phyloP scores from a whole-genome alignment of 2,113 vertebrate species.

The Ceuthmochares aereus region DNA sequence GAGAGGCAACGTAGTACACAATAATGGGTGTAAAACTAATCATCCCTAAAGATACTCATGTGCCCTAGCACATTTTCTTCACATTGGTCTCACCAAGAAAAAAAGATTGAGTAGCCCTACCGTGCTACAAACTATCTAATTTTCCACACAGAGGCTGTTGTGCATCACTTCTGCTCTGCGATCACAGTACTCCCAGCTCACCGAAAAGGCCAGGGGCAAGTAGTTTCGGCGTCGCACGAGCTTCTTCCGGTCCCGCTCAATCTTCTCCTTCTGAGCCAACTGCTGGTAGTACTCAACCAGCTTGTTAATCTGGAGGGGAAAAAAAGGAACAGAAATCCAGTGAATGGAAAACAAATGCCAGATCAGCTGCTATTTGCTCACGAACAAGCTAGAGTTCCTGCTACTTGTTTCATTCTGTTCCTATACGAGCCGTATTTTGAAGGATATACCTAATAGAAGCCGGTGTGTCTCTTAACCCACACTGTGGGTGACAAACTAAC shows the following conservation, averaged over 20 bases:
- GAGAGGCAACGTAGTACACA: neutral
- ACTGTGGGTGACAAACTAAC: neutral
- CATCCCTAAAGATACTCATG: neutral
- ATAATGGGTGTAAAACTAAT: neutral
- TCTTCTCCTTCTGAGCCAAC: conserved; percentile 95
- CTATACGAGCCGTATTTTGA: neutral
- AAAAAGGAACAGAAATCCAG: neutral
- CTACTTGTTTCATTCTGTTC: neutral
- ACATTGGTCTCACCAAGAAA: neutral
- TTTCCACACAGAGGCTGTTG: neutral
- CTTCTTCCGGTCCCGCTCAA: conserved; percentile 96
- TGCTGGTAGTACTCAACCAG: conserved; percentile 98
- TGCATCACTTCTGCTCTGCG: neutral
- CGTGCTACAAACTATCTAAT: neutral
- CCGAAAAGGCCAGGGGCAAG: conserved; percentile 96
- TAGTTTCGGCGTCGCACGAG: conserved; percentile 92
- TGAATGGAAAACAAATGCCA: neutral
- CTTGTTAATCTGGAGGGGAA: conserved; percentile 89
- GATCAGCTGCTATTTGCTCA: neutral
- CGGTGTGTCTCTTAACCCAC: neutral
- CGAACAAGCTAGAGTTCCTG: neutral
- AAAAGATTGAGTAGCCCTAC: neutral
- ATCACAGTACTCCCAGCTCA: conserved; percentile 54
- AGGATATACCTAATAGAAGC: neutral
- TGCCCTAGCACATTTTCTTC: neutral